Conservation (phyloP, 2,113 vertebrate genomes). For the Percina caprodes region DNA sequence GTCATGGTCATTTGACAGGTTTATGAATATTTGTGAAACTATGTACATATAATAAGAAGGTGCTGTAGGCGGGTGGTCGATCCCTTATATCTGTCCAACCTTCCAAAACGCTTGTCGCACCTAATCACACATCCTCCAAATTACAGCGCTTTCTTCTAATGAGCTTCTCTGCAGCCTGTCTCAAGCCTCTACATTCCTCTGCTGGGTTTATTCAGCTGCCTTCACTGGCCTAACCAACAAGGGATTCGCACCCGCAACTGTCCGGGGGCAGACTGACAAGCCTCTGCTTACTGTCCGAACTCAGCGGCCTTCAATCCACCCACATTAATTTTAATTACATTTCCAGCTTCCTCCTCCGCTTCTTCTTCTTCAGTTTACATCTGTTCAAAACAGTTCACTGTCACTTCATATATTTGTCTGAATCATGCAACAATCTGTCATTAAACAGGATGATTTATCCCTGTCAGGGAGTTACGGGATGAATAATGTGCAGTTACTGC, state of each 20-base stretch:
- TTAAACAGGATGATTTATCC: slow-evolving; percentile 56
- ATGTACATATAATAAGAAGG: background rate
- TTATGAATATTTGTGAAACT: no score
- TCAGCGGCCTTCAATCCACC: slow-evolving; percentile 39
- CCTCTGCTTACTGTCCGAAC: slow-evolving; percentile 59
- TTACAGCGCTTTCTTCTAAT: slow-evolving; percentile 1
- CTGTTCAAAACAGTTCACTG: slow-evolving; percentile 46
- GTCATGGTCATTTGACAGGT: no score
- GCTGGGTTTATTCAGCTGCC: slow-evolving; percentile 69
- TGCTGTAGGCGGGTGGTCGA: background rate
- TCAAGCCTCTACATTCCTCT: slow-evolving; percentile 41
- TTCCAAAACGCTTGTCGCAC: background rate
- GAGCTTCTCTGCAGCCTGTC: slow-evolving; percentile 27
- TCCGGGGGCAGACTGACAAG: slow-evolving; percentile 22
- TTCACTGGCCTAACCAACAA: slow-evolving; percentile 35
- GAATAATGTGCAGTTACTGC: slow-evolving; percentile 30
- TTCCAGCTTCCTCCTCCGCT: slow-evolving; percentile 60
- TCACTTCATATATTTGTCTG: slow-evolving; percentile 62
- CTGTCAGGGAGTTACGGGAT: slow-evolving; percentile 17
- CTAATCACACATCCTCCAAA: slow-evolving; percentile 19
- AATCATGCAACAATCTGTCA: slow-evolving; percentile 28
- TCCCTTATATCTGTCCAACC: background rate
- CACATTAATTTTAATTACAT: slow-evolving; percentile 68
- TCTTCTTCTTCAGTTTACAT: slow-evolving; percentile 33
- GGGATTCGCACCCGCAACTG: slow-evolving; percentile 74